Evolutionary conservation across 2,888 invertebrate species (phyloP).

Genomic region (Aleiodes alternator): DNA sequence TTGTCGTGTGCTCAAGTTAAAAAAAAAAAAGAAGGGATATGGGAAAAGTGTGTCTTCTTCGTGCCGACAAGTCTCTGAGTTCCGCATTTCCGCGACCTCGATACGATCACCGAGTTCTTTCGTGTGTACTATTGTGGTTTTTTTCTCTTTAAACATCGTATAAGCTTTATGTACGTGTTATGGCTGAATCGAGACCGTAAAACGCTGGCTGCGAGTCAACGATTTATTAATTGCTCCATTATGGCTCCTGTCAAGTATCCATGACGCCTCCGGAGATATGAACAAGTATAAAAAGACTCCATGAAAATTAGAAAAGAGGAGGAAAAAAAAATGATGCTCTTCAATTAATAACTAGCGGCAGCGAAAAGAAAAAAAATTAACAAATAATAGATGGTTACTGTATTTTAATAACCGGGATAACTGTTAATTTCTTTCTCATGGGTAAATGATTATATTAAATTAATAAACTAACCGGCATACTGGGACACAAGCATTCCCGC

Average conservation of each 20-base stretch:
- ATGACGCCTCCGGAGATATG: constrained; percentile 26
- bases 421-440: constrained; percentile 36
- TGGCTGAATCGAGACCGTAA: constrained; percentile 40
- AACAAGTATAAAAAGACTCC: constrained; percentile 38
- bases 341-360: constrained; percentile 25
- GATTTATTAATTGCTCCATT: constrained; percentile 49
- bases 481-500: constrained; percentile 93
- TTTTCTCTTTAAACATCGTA: constrained; percentile 41
- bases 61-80: constrained; percentile 62
- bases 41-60: constrained; percentile 74
- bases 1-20: constrained; percentile 52
- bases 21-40: constrained; percentile 54
- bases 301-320: constrained; percentile 30
- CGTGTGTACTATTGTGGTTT: constrained; percentile 16
- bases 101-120: constrained; percentile 58
- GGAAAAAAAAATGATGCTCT: constrained; percentile 19
- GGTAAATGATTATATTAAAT: constrained; percentile 1
- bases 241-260: constrained; percentile 30
- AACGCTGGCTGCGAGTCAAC: constrained; percentile 42
- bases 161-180: constrained; percentile 34
- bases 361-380: constrained; percentile 17
- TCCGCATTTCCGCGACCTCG: constrained; percentile 74
- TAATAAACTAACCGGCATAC: constrained; percentile 83
- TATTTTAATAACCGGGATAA: constrained; percentile 17
- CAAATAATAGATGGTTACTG: constrained; percentile 30